A percentile compares a stretch with the other conserved stretches of the same genome.
These are phyloP conservation scores for Elanus axillaris DNA, from an alignment of 2,113 vertebrate genomes.

Conservation along the genomic window DNA sequence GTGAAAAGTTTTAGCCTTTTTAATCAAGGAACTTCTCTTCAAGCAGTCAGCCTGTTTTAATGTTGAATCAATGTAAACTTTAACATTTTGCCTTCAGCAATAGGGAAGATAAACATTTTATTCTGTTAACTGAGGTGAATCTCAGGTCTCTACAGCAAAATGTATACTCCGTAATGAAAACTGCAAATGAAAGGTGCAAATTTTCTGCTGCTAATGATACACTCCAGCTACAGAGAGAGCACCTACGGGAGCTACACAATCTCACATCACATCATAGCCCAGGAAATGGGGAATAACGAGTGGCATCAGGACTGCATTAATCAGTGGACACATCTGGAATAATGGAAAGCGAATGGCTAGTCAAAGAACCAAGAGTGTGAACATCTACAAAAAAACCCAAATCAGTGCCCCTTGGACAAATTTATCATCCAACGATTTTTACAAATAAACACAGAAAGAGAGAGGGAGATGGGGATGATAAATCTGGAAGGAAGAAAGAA, in stretches of 20 bases:
- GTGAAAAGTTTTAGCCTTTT: not conserved
- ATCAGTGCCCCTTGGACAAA: not conserved
- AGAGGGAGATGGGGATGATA: not conserved
- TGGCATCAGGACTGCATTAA: not conserved
- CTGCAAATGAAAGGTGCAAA: not conserved
- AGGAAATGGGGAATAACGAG: not conserved
- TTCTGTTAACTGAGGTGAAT: slow-evolving; percentile 1
- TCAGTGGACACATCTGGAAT: not conserved
- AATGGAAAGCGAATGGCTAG: not conserved
- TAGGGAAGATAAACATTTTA: not conserved
- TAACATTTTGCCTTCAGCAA: not conserved
- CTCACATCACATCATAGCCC: not conserved
- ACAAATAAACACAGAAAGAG: not conserved
- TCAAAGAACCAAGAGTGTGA: not conserved
- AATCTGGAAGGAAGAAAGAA: not conserved
- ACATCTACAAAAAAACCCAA: not conserved
- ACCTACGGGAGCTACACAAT: not conserved
- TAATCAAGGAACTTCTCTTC: not conserved
- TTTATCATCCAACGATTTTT: not conserved
- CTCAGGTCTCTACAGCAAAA: slow-evolving; percentile 5
- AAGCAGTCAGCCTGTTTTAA: not conserved
- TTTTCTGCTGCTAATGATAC: not conserved
- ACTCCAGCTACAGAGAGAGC: not conserved
- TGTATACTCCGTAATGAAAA: not conserved
- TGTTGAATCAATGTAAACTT: not conserved